Base-by-base conservation (phyloP, 2,888 invertebrate species). In the Synergus gifuensis region DNA sequence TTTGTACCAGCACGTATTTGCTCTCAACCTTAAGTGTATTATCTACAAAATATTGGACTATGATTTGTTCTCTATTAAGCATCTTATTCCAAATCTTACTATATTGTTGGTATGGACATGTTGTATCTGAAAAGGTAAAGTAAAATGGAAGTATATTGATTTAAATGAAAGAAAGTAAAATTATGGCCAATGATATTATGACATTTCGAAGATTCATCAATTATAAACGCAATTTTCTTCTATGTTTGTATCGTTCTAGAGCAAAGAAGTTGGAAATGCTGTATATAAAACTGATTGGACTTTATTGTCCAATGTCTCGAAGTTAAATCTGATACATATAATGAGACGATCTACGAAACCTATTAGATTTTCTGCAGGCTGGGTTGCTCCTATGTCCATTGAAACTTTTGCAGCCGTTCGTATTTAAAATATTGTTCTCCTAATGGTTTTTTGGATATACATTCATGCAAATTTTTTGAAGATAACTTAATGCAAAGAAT, bases 271-370 rank as follows among this genome's bases (percentile, higher is more conserved):
- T n/a, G 83, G 82, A 40, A 76, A 83, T 46, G 86, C 88, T 5
- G 80, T 86, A n/a, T 87, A 88, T 76, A 82, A 80, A 36, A 87
- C 86, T 82, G 78, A 89, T 44, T 90, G 90, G 90, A 76, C 80
- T 3, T 40, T 49, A n/a, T 79, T 87, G 14, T 79, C 83, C 5
- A 79, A 9, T 16, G 78, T 44, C 42, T 82, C 86, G 0, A 84
- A 85, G 78, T 86, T 83, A 76, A 83, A 79, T 82, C 63, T 90
- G 14, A 78, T 86, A 3, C 64, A 85, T 16, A 80, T 89, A 8
- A 89, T 90, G 86, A 60, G 81, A 9, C 79, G 87, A 18, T 77
- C 86, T 7, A 76, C 82, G 9, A 87, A 83, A 76, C 89, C 87
- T 11, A 84, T 90, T 14, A 83, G 82, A 63, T 85, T 87, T 46